Percentiles rank a stretch among this genome's conserved stretches.
phyloP scores from a whole-genome alignment of 2,797 vertebrate species.

The Intellagama lesueurii region DNA sequence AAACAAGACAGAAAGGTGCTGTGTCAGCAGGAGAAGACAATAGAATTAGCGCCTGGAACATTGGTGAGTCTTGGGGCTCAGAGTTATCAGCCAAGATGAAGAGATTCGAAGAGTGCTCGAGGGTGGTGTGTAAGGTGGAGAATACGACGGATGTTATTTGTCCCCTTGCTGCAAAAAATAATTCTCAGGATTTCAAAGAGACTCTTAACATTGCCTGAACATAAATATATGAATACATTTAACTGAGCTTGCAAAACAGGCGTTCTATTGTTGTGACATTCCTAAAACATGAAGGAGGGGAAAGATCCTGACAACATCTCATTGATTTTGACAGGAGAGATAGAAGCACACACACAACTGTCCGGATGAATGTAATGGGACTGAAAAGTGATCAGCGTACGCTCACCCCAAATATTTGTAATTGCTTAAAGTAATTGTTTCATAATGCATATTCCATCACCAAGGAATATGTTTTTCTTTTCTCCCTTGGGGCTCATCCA shows the following conservation, averaged over 20 bases:
- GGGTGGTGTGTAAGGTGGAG: slow-evolving; percentile 16
- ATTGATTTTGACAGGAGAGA: background rate
- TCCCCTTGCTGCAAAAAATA: slow-evolving; percentile 31
- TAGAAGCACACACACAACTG: background rate
- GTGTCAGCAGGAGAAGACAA: slow-evolving; percentile 72
- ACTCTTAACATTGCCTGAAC: slow-evolving; percentile 21
- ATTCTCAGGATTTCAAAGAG: slow-evolving; percentile 43
- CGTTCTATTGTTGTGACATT: background rate
- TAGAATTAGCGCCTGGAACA: slow-evolving; percentile 57
- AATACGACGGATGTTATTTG: slow-evolving; percentile 37
- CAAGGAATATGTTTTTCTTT: background rate
- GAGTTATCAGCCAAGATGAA: slow-evolving; percentile 50
- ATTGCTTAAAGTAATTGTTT: background rate
- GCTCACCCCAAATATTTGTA: background rate
- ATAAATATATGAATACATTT: slow-evolving; percentile 45
- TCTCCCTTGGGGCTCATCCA: background rate
- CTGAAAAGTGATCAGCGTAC: background rate
- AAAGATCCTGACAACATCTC: background rate
- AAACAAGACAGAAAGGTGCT: slow-evolving; percentile 61
- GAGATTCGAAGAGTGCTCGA: slow-evolving; percentile 37
- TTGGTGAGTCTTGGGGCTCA: slow-evolving; percentile 61
- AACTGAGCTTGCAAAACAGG: slow-evolving; percentile 35
- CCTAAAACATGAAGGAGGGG: slow-evolving; percentile 26
- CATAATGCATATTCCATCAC: background rate
- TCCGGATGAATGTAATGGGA: background rate